These are phyloP conservation scores for Diarsia rubi DNA, from an alignment of 2,888 invertebrate genomes.

Conservation along the genomic window DNA sequence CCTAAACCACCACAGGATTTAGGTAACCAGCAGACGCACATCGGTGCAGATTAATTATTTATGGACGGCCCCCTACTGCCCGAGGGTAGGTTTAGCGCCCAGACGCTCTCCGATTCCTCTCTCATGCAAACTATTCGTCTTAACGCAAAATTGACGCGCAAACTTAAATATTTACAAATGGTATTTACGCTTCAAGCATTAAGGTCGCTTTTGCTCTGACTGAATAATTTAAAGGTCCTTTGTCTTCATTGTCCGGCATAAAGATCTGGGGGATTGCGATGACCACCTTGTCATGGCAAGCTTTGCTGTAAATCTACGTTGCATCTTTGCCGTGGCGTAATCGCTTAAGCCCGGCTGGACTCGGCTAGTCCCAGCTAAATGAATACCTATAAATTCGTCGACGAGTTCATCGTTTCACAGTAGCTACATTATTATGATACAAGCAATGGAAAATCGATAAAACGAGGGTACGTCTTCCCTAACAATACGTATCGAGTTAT, in stretches of 20 bases:
- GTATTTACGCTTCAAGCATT: slow-evolving; percentile 79
- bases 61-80: slow-evolving; percentile 83
- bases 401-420: slow-evolving; percentile 61
- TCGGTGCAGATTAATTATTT: slow-evolving; percentile 90
- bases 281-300: slow-evolving; percentile 90
- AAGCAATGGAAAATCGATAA: slow-evolving; percentile 66
- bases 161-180: slow-evolving; percentile 88
- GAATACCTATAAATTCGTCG: slow-evolving; percentile 84
- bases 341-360: slow-evolving; percentile 84
- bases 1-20: slow-evolving; percentile 84
- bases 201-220: slow-evolving; percentile 86
- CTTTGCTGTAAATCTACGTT: slow-evolving; percentile 89
- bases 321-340: slow-evolving; percentile 88
- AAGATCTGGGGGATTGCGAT: slow-evolving; percentile 89
- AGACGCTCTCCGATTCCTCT: slow-evolving; percentile 88
- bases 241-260: slow-evolving; percentile 88
- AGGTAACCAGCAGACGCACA: slow-evolving; percentile 86
- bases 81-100: slow-evolving; percentile 86
- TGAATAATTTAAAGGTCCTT: slow-evolving; percentile 89
- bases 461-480: slow-evolving; percentile 62
- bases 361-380: slow-evolving; percentile 78
- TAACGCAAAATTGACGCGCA: slow-evolving; percentile 86
- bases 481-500: slow-evolving; percentile 82
- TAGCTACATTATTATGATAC: slow-evolving; percentile 57
- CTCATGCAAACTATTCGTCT: slow-evolving; percentile 90